Evolutionary conservation across 2,113 vertebrate species (phyloP).

Genomic region (Hystrix brachyura): DNA sequence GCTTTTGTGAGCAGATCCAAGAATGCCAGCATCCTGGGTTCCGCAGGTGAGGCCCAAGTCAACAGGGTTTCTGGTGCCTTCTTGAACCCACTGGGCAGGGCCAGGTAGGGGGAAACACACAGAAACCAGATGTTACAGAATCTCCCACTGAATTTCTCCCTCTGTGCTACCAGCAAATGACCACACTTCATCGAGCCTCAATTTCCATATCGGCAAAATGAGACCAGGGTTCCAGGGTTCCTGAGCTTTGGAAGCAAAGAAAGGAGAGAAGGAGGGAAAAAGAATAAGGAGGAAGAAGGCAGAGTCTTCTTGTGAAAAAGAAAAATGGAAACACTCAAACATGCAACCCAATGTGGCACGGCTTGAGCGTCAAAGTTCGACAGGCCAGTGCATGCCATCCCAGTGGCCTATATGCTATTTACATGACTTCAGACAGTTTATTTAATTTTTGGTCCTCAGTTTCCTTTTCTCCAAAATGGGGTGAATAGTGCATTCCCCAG

Average conservation of each 20-base stretch:
- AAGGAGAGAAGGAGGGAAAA: not conserved
- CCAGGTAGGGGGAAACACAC: not conserved
- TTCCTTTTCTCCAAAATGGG: slow-evolving; percentile 5
- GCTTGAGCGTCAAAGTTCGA: not conserved
- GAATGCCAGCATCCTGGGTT: not conserved
- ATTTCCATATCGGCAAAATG: not conserved
- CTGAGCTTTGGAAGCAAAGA: not conserved
- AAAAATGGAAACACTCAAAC: not conserved
- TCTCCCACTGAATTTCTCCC: not conserved
- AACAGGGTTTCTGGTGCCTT: not conserved
- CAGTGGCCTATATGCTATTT: accelerated
- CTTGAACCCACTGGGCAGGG: not conserved
- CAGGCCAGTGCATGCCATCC: no score
- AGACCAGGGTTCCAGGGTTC: not conserved
- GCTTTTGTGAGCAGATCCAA: not conserved
- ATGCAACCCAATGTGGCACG: accelerated
- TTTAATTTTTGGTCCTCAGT: not conserved
- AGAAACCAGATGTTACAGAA: not conserved
- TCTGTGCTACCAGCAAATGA: not conserved
- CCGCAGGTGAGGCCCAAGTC: not conserved
- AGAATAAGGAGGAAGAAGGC: not conserved
- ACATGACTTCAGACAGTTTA: not conserved
- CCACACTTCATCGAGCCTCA: accelerated
- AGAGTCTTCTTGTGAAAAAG: not conserved
- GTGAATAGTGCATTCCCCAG: not conserved